phyloP scores from a whole-genome alignment of 2,888 invertebrate species.

The Diaphora mendica region DNA sequence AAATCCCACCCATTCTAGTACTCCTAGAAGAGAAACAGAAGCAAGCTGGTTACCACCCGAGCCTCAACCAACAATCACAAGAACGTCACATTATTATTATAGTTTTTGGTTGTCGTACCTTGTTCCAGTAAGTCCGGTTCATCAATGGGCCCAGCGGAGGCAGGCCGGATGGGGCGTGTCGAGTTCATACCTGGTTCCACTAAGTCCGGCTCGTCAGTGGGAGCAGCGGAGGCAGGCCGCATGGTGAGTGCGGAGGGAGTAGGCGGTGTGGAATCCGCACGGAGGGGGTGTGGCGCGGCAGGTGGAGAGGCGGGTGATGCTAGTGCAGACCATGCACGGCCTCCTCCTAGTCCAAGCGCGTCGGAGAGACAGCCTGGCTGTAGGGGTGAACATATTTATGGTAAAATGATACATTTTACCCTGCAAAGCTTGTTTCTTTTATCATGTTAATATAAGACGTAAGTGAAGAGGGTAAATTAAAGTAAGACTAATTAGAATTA shows the following conservation, averaged over 20 bases:
- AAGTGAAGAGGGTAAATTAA: no score
- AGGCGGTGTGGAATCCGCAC: constrained; percentile 63
- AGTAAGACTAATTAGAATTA: no score
- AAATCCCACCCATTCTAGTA: no score
- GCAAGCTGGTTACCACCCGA: background rate
- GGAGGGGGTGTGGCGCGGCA: constrained; percentile 66
- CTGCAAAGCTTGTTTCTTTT: background rate
- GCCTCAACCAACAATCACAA: background rate
- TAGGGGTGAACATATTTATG: background rate
- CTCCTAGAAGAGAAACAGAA: background rate
- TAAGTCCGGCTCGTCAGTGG: constrained; percentile 74
- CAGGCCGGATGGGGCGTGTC: constrained; percentile 56
- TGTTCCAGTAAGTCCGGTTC: constrained; percentile 74
- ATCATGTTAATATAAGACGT: background rate
- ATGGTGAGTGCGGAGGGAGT: constrained; percentile 57
- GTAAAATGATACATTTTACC: background rate
- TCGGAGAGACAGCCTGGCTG: constrained; percentile 92
- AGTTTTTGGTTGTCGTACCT: background rate
- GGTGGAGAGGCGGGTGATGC: constrained; percentile 85
- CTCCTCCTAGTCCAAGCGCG: constrained; percentile 87
- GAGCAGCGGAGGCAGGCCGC: constrained; percentile 71
- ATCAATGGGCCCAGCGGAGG: constrained; percentile 73
- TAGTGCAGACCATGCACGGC: constrained; percentile 79
- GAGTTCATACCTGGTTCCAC: constrained; percentile 54
- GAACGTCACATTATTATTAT: background rate